Base-by-base conservation (phyloP, 1,140 invertebrate species). In the Drosophila truncata region DNA sequence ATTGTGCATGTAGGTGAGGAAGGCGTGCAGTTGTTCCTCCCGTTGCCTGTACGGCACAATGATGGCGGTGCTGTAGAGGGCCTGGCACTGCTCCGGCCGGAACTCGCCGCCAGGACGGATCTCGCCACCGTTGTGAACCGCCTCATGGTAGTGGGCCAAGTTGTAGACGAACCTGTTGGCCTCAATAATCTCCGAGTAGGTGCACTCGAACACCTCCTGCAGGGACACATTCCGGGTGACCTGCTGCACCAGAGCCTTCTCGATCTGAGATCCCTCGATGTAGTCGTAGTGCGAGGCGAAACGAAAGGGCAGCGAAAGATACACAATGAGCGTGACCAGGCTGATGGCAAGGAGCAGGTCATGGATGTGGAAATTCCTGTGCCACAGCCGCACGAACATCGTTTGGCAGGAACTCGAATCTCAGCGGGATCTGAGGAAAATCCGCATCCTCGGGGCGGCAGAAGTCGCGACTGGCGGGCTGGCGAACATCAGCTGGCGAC, bases 31-130 rank as follows among this genome's bases (percentile, higher is more conserved):
- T 90, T 99, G 98, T 23, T 94, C 93, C 70, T 96, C 93, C 50
- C 98, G 94, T 84, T 98, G 96, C 67, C 98, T 94, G 91, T 98
- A 99, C 6, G 98, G 98, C 39, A 99, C 94, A 67, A 99, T 95
- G 20, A 99, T 95, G 16, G 98, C 97, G 9, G 98, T 96, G 91
- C 96, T 95, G 81, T 96, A 96, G 23, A 95, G 93, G 4, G 97
- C 94, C 60, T 94, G 94, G 93, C 98, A 99, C 23, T 95, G 91
- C 14, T 93, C 92, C 3, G 97, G 98, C 27, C 70, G 79, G 20
- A 82, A 93, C 54, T 92, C 92, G 5, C 92, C 92, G 7, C 91
- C 91, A 0, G 61, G 52, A 4, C 52, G 73, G 9, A 92, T 92
- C 52, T 92, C 85, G 27, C 76, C 88, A 2, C 57, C 72, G 1